A percentile compares a stretch with the other conserved stretches of the same genome.
These are phyloP conservation scores for Procambarus virginalis DNA, from an alignment of 1,140 invertebrate genomes.

Conservation along the genomic window DNA sequence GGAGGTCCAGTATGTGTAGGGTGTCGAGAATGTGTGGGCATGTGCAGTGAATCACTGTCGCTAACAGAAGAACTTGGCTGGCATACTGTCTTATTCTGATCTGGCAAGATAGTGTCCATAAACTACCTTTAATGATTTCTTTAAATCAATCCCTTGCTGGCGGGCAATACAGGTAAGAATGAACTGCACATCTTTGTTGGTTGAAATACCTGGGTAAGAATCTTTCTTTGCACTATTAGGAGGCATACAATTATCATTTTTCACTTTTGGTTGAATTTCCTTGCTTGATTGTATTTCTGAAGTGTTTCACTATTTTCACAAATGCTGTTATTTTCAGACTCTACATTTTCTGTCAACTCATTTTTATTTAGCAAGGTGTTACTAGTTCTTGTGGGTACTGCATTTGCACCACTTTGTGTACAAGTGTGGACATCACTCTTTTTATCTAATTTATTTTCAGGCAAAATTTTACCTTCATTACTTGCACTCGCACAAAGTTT, in stretches of 20 bases:
- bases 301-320: background rate
- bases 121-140: background rate
- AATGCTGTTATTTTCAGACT: background rate
- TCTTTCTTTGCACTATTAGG: background rate
- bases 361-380: background rate
- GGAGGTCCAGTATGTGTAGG: too few relatives aligned
- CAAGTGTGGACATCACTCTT: background rate
- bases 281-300: background rate
- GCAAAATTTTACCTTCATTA: background rate
- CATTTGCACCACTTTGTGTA: background rate
- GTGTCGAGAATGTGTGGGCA: background rate
- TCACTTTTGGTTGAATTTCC: background rate
- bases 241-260: too few relatives aligned
- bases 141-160: background rate
- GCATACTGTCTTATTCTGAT: background rate
- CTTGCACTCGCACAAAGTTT: background rate
- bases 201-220: background rate
- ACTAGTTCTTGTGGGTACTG: background rate
- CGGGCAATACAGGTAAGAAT: background rate
- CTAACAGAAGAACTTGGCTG: background rate
- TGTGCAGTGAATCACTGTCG: background rate
- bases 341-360: background rate
- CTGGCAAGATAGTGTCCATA: background rate
- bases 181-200: background rate
- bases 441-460: background rate